Conservation (phyloP, 1,140 invertebrate genomes). For the Bombyx mandarina region DNA sequence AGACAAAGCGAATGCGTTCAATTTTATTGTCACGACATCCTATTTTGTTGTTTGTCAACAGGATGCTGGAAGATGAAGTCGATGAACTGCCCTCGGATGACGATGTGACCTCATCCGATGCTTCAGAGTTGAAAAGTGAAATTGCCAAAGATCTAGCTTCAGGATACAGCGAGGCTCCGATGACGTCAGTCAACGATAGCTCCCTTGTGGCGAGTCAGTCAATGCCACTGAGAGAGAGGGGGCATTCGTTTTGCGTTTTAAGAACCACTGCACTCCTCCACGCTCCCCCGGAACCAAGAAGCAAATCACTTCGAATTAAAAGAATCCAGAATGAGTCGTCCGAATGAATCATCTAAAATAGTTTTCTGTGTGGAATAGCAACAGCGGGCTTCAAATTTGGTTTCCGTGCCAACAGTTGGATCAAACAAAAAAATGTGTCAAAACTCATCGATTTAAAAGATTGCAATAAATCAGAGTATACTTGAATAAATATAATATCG, state of each 20-base stretch:
- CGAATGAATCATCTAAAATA: slow-evolving; percentile 15
- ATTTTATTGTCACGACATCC: neutral
- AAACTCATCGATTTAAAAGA: no score
- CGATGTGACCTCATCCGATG: slow-evolving; percentile 29
- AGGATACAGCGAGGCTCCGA: slow-evolving; percentile 22
- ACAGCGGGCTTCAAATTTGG: no score
- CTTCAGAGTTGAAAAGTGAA: slow-evolving; percentile 40
- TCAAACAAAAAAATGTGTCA: no score
- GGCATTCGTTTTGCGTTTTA: slow-evolving; percentile 40
- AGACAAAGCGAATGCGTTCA: slow-evolving; percentile 4
- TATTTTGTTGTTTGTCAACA: slow-evolving; percentile 17
- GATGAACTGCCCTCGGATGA: slow-evolving; percentile 32
- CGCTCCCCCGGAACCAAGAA: slow-evolving; percentile 34
- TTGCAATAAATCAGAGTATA: no score
- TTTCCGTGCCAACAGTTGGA: no score
- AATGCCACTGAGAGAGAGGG: slow-evolving; percentile 32
- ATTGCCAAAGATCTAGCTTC: slow-evolving; percentile 22
- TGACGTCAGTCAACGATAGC: slow-evolving; percentile 22
- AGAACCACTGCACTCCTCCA: slow-evolving; percentile 28
- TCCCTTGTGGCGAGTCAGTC: slow-evolving; percentile 22
- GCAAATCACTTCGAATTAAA: slow-evolving; percentile 50
- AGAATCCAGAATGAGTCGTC: slow-evolving; percentile 17
- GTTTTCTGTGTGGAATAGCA: neutral
- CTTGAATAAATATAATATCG: no score
- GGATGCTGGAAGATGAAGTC: slow-evolving; percentile 29